A percentile compares a stretch with the other conserved stretches of the same genome.
Conservation (phyloP, 2,113 vertebrate species). For the Aptenodytes forsteri region DNA sequence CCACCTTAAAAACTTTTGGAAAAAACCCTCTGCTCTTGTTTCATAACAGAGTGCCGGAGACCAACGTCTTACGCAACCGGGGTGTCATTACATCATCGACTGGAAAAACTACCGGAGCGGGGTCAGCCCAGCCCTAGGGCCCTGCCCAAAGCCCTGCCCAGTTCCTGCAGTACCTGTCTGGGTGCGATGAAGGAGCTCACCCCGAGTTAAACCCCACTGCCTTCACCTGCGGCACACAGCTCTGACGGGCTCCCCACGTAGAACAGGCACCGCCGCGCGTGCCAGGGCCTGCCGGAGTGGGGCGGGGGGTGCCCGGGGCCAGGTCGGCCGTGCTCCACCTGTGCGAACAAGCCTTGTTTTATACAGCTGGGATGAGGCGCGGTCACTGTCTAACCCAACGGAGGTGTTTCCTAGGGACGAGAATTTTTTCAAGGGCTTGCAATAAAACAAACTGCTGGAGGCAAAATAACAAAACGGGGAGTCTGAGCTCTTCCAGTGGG, state of each 20-base stretch:
- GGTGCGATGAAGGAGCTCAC: neutral
- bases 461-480: neutral
- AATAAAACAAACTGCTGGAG: neutral
- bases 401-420: neutral
- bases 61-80: neutral
- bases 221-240: rapidly evolving
- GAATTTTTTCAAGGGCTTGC: neutral
- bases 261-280: rapidly evolving
- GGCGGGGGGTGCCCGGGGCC: neutral
- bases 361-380: neutral
- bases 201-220: neutral
- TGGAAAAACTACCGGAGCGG: neutral
- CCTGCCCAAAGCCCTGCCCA: neutral
- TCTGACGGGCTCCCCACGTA: neutral
- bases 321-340: rapidly evolving
- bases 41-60: neutral
- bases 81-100: neutral
- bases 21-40: neutral
- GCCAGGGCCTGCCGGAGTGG: rapidly evolving
- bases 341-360: neutral
- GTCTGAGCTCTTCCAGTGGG: neutral
- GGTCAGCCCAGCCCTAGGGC: neutral
- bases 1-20: neutral
- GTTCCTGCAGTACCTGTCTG: neutral
- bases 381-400: neutral